Base-by-base conservation (phyloP, 1,140 invertebrate genomes). In the Arion vulgaris region DNA sequence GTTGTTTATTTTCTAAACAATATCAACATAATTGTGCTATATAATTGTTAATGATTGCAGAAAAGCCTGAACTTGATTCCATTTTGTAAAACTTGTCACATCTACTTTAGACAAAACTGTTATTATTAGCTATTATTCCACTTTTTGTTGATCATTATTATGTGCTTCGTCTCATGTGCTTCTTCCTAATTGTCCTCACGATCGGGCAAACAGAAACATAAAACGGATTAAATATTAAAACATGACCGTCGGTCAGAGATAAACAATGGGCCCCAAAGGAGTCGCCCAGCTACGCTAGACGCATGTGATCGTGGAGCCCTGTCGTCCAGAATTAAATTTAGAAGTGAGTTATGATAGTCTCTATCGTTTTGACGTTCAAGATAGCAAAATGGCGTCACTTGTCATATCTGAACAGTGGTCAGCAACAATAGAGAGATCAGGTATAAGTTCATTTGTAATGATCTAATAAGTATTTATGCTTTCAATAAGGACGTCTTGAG, bases 181-280 rank as follows among this genome's bases (percentile, higher is more conserved):
- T 66, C 28, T 66, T 66, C n/a, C 28, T 66, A 66, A 66, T 32
- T 32, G 62, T 28, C 62, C 28, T 28, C n/a, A 28, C n/a, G 28
- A 11, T 17, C 19, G 62, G 62, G 19, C 62, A 66, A n/a, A 32
- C 62, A 11, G 62, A 66, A 32, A 66, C n/a, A 66, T 32, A 17
- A 66, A 66, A 66, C 28, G n/a, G 28, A 66, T 66, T 66, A 66
- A 66, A 66, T 66, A 66, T 66, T 66, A 66, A 66, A 66, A 66
- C 62, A 66, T 32, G 62, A 32, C 62, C 62, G 17, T 5, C 62
- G n/a, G 62, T 32, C 62, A 66, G 19, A 66, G 62, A 66, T 66
- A 66, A 66, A 2, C 62, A 66, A 66, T 66, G 62, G 28, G 62
- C 62, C 62, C 62, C 62, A 4, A 2, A 66, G 62, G 62, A 66